Conservation (phyloP, 1,140 invertebrate genomes). For the Pseudobourletiella spinata region DNA sequence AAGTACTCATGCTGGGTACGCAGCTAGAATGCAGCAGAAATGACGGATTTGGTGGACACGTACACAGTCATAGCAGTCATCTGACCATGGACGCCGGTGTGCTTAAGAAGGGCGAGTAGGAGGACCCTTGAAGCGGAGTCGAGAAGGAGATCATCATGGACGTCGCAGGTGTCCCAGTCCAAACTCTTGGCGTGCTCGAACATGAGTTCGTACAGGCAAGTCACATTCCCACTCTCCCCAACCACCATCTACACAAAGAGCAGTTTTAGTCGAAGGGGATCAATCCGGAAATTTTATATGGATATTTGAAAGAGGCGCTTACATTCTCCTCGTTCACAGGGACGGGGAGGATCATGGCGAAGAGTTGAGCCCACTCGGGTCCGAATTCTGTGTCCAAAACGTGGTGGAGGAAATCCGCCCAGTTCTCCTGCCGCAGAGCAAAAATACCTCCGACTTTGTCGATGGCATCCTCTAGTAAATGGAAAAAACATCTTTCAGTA, state of each 20-base stretch:
- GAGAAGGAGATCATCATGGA: conserved; percentile 44
- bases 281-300: background rate
- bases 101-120: conserved; percentile 48
- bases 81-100: conserved; percentile 42
- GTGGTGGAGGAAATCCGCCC: conserved; percentile 18
- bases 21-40: too few species aligned
- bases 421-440: conserved; percentile 14
- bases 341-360: conserved; percentile 26
- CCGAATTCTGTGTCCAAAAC: conserved; percentile 2
- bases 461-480: conserved; percentile 8
- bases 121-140: conserved; percentile 47
- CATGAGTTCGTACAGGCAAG: conserved; percentile 32
- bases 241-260: background rate
- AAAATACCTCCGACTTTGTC: conserved; percentile 13
- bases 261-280: background rate
- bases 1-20: too few species aligned
- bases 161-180: conserved; percentile 47
- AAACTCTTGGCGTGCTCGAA: conserved; percentile 39
- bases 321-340: conserved; percentile 11
- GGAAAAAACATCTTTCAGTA: background rate
- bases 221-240: conserved; percentile 13
- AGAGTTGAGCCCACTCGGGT: conserved; percentile 7
- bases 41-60: too few species aligned
- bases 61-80: conserved; percentile 33
- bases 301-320: background rate